Percentiles rank a stretch among this genome's conserved stretches.
Conservation (phyloP, 2,888 invertebrate species). For the Euproctis similis region DNA sequence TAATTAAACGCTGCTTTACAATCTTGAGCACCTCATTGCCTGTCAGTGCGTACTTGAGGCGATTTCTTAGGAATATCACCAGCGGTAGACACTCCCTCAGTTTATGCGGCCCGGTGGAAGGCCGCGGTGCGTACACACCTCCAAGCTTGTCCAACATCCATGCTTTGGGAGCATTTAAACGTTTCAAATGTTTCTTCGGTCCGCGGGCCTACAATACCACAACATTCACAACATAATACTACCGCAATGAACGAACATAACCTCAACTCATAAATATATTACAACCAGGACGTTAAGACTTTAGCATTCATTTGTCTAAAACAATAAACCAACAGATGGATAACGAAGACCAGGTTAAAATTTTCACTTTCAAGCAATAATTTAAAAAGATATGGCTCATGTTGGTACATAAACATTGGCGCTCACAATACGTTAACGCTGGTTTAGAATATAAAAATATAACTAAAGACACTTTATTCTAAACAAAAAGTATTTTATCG, state of each 20-base stretch:
- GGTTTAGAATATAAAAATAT: no score
- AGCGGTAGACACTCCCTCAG: conserved; percentile 97
- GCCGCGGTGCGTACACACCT: conserved; percentile 98
- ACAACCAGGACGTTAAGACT: no score
- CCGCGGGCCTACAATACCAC: conserved; percentile 88
- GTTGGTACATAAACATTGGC: no score
- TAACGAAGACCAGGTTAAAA: no score
- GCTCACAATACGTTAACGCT: no score
- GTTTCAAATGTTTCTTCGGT: conserved; percentile 99
- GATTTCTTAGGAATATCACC: conserved; percentile 96
- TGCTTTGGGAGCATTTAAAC: conserved; percentile 98
- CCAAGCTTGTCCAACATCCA: conserved; percentile 99
- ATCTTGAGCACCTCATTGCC: conserved; percentile 98
- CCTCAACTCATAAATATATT: conserved; percentile 3
- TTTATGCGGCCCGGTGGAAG: conserved; percentile 98
- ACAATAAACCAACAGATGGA: no score
- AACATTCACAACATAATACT: conserved; percentile 5
- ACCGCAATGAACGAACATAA: conserved; percentile 10
- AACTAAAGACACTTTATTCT: no score
- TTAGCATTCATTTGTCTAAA: no score
- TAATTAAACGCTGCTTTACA: conserved; percentile 97
- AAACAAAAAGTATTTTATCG: no score
- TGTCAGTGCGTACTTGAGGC: conserved; percentile 98
- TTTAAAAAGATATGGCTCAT: no score
- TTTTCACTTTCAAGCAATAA: no score